A percentile compares a stretch with the other conserved stretches of the same genome.
phyloP scores from a whole-genome alignment of 2,888 invertebrate species.

The Formica aserva region DNA sequence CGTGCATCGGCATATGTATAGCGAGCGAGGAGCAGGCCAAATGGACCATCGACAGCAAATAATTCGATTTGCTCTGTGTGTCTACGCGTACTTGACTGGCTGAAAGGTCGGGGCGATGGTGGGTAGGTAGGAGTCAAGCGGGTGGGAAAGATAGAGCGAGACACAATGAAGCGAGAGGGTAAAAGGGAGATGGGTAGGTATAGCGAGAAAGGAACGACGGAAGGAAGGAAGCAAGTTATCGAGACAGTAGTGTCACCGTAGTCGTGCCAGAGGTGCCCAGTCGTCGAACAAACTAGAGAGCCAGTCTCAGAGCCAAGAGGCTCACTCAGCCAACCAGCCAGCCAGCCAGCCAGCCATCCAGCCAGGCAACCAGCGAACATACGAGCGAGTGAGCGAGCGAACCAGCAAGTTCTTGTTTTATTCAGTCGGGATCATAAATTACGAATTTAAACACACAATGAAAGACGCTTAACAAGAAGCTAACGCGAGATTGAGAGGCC shows the following conservation, averaged over 20 bases:
- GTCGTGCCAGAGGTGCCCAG: slow-evolving; percentile 73
- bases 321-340: slow-evolving; percentile 58
- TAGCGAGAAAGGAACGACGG: slow-evolving; percentile 58
- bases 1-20: slow-evolving; percentile 72
- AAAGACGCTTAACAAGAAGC: slow-evolving; percentile 86
- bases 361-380: slow-evolving; percentile 59
- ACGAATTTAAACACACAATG: slow-evolving; percentile 86
- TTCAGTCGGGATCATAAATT: slow-evolving; percentile 86
- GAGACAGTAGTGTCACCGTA: slow-evolving; percentile 75
- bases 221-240: slow-evolving; percentile 76
- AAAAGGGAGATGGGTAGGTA: slow-evolving; percentile 39
- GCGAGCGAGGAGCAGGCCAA: slow-evolving; percentile 63
- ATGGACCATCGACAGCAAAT: slow-evolving; percentile 74
- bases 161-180: slow-evolving; percentile 9
- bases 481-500: slow-evolving; percentile 86
- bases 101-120: slow-evolving; percentile 50
- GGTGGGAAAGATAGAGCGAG: slow-evolving; percentile 19
- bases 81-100: slow-evolving; percentile 70
- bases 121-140: slow-evolving; percentile 20
- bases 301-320: slow-evolving; percentile 71
- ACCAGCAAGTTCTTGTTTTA: slow-evolving; percentile 84
- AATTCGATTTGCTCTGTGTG: slow-evolving; percentile 70
- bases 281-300: slow-evolving; percentile 73
- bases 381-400: slow-evolving; percentile 48
- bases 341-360: slow-evolving; percentile 54